Evolutionary conservation across 2,113 vertebrate species (phyloP), one percentile per base, ranked within the genome.

Genomic region (Meriones unguiculatus): DNA sequence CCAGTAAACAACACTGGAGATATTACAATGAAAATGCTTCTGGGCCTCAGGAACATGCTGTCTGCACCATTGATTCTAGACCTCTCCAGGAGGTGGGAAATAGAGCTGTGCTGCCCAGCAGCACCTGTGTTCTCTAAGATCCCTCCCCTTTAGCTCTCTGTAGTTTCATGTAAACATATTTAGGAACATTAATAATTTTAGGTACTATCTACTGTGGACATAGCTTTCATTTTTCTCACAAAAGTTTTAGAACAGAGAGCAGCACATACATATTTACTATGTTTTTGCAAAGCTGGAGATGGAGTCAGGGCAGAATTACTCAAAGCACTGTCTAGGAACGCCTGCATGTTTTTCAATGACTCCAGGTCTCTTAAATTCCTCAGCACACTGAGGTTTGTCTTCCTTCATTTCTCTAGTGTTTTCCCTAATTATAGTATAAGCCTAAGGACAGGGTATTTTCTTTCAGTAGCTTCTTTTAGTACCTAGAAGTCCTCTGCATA

Each of bases 401-500:
- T 75, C 35, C 91, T n/a, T 11, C 35, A 54, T 88, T 91, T 93
- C 94, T 95, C 76, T 5, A 28, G 35, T 78, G 17, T 95, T 88
- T 95, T 87, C 41, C n/a, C 35, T 91, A 90, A 85, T 87, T 94
- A 69, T 10, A 64, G 69, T n/a, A 76, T 18, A 85, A 95, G 8
- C 17, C 38, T 9, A 41, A 90, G 38, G 38, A 57, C 2, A 95
- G 54, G 17, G 38, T 64, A 13, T 17, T 64, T 20, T 77, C 86
- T 73, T 91, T 95, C 38, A 70, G 6, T 35, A 94, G 17, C 62
- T 89, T 84, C n/a, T n/a, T 73, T 77, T 90, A 86, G 35, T 77
- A 46, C 2, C 72, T 70, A 28, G 5, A 82, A 86, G 9, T 78
- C 54, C n/a, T 93, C 67, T 88, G 22, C 24, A 94, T 30, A 72